Percentiles rank a stretch among this genome's conserved stretches.
Conservation (phyloP, 2,888 invertebrate species). For the Adelphocoris suturalis region DNA sequence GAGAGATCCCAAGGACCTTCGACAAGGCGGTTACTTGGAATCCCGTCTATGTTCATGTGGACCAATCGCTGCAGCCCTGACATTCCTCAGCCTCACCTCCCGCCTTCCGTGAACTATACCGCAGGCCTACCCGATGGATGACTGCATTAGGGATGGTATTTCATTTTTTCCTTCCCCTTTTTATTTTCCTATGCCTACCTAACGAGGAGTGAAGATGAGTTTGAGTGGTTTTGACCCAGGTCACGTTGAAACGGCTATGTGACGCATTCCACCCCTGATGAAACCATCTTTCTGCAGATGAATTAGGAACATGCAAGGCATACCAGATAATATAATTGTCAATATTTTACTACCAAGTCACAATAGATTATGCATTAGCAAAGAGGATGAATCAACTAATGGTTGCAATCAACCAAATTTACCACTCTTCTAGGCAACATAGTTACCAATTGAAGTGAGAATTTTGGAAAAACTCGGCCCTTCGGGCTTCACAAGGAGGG, state of each 20-base stretch:
- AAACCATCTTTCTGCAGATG: no score
- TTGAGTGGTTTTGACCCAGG: neutral
- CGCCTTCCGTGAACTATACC: conserved; percentile 36
- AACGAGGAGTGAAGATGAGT: neutral
- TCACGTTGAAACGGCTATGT: neutral
- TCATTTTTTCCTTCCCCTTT: neutral
- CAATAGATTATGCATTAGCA: no score
- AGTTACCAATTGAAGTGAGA: no score
- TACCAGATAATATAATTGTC: no score
- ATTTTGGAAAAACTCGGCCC: no score
- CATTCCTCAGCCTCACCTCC: conserved; percentile 13
- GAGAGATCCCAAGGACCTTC: conserved; percentile 3
- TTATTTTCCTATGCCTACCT: neutral
- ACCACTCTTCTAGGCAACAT: no score
- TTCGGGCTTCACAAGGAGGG: no score
- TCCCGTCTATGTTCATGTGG: conserved; percentile 15
- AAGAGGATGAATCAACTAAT: no score
- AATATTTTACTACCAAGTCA: no score
- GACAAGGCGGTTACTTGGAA: conserved; percentile 1
- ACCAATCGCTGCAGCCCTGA: conserved; percentile 32
- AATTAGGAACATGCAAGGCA: no score
- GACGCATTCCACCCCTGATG: neutral
- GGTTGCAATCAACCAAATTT: no score
- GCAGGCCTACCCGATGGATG: neutral
- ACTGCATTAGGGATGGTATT: neutral